Evolutionary conservation across 2,797 vertebrate genomes (phyloP).

Genomic region (Gymnocypris eckloni): DNA sequence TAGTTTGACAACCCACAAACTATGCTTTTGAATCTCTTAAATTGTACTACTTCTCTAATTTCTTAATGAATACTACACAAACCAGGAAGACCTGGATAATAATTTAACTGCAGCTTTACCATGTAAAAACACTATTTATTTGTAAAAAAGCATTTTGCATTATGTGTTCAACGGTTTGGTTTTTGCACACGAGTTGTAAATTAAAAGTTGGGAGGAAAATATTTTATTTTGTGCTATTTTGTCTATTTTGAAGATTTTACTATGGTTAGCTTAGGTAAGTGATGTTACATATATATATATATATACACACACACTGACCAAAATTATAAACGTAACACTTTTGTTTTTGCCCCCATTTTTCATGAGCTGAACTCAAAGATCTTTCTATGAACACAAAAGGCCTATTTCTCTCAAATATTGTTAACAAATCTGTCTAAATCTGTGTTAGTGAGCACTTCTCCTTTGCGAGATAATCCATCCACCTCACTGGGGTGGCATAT

Average conservation of each 20-base stretch:
- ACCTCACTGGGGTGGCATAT: no score
- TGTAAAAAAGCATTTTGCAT: conserved; percentile 20
- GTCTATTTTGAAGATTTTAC: background rate
- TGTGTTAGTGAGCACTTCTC: no score
- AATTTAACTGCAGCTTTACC: conserved; percentile 16
- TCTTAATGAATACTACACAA: background rate
- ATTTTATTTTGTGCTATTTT: background rate
- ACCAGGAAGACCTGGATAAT: background rate
- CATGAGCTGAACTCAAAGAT: no score
- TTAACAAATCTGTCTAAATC: no score
- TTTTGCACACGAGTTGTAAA: background rate
- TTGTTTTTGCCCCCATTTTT: no score
- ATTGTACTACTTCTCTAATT: background rate
- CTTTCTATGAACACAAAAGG: no score
- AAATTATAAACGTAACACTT: no score
- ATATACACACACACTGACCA: no score
- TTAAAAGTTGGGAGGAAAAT: background rate
- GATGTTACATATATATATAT: background rate
- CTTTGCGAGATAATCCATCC: no score
- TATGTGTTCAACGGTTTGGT: background rate
- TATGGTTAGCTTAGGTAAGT: background rate
- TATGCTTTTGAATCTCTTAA: background rate
- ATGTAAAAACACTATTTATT: conserved; percentile 35
- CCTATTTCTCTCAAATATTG: no score
- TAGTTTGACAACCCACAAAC: background rate